Evolutionary conservation across 2,797 vertebrate genomes (phyloP).

Genomic region (Moxostoma hubbsi): DNA sequence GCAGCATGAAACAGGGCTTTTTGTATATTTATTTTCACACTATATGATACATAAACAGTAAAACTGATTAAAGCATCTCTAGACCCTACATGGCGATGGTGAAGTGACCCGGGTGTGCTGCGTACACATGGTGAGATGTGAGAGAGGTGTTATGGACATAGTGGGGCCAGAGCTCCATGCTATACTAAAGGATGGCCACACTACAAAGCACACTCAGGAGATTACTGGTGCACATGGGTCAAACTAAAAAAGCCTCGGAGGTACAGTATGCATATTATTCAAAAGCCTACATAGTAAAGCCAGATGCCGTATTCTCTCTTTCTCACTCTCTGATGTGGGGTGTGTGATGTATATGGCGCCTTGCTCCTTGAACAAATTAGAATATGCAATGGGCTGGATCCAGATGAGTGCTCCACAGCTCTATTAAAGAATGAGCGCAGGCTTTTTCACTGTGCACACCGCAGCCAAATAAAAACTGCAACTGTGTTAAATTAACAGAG

Average conservation of each 20-base stretch:
- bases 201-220: conserved; percentile 39
- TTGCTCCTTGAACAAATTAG: conserved; percentile 55
- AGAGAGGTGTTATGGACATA: conserved; percentile 21
- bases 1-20: no score
- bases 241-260: conserved; percentile 36
- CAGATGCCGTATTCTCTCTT: background rate
- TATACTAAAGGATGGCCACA: conserved; percentile 30
- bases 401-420: conserved; percentile 50
- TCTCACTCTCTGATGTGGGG: conserved; percentile 24
- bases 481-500: conserved; percentile 21
- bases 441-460: conserved; percentile 55
- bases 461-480: conserved; percentile 47
- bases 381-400: conserved; percentile 47
- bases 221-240: conserved; percentile 34
- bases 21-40: conserved; percentile 48
- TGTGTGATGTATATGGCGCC: background rate
- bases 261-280: conserved; percentile 25
- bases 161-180: conserved; percentile 38
- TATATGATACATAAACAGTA: conserved; percentile 55
- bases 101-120: conserved; percentile 1
- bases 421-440: conserved; percentile 66
- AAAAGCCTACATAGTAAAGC: conserved; percentile 21
- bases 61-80: conserved; percentile 62
- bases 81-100: conserved; percentile 34
- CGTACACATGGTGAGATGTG: conserved; percentile 28